Base-by-base conservation (phyloP, 2,888 invertebrate species). In the Drosophila tanythrix region DNA sequence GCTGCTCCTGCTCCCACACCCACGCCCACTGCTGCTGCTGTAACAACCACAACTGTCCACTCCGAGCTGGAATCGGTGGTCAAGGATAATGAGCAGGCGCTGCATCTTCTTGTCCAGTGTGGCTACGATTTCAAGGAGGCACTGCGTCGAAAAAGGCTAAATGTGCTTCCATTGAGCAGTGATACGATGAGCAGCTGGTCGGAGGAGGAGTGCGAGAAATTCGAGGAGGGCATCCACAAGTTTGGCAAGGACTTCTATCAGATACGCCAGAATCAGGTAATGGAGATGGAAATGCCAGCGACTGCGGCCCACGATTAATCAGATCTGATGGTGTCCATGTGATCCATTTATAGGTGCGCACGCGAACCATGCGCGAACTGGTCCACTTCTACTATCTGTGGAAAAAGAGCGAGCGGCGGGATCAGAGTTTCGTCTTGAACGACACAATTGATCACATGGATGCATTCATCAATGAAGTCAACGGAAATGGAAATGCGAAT, bases 371-470 rank as follows among this genome's bases (percentile, higher is more conserved):
- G 51, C 98, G 99, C 38, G 99, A 99, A 93, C 94, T 99, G 74
- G 98, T 99, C 18, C 98, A 99, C 92, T 99, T 99, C 94, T 97
- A 97, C 93, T 97, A 97, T 89, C 95, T 99, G 64, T 99, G 99
- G 99, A 99, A 99, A 94, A 99, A 99, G 93, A 99, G 99, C 33
- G 99, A 99, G 91, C 95, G 99, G 25, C 98, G 99, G 93, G 99
- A 99, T 85, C 91, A 92, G 46, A 89, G 91, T 72, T 92, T 91
- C 61, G 88, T 89, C 2, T 90, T 92, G 5, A 91, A 92, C 15
- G 92, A 92, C 52, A 92, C 93, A 6, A 89, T 93, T 8, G 93
- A 92, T 76, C 92, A 92, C 66, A 92, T 92, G 92, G 92, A 92
- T 70, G 90, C 89, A 6, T 92, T 92, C 55, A 81, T 92, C 33